Base-by-base conservation (phyloP, 1,140 invertebrate species). In the Cherax quadricarinatus region DNA sequence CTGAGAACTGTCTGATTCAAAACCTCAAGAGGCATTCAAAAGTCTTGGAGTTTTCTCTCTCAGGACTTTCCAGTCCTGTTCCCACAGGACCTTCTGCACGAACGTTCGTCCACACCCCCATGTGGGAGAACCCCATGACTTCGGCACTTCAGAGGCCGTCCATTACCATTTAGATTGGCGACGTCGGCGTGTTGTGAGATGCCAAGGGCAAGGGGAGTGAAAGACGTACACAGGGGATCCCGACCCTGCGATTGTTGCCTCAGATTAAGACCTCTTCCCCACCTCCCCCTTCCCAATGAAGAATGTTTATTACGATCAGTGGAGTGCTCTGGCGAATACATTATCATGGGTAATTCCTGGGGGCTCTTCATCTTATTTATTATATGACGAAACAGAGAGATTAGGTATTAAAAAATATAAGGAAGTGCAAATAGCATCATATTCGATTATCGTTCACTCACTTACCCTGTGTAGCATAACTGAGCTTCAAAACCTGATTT, bases 91-190 rank as follows among this genome's bases (percentile, higher is more conserved):
- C 53, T 9, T 9, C 53, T 57, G 18, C 62, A 18, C 62, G 18
- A 14, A 18, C 14, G 16, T 18, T 66, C 16, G 62, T 21, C 21
- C 14, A 66, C 62, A 21, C 16, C 62, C 62, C 62, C 62, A 5
- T 10, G 70, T 30, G 70, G 70, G 30, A 10, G 24, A 41, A 24
- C 83, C 53, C 83, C 83, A 85, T 85, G 83, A 85, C 60, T 66
- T 66, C 49, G 60, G 53, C 30, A 41, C 30, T 41, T 41, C 30
- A 41, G 30, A n/a, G 70, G 83, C 60, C 70, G 83, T 85, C 83
- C 41, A 85, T 85, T 85, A 85, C 83, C 83, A 85, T 85, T 85
- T 85, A 85, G 83, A 85, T 85, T 85, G 83, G 83, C 83, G 60
- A 70, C 83, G 83, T 70, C 60, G 41, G 60, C 60, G 83, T 85